Base-by-base conservation (phyloP, 2,113 vertebrate species). In the Sturnus vulgaris region DNA sequence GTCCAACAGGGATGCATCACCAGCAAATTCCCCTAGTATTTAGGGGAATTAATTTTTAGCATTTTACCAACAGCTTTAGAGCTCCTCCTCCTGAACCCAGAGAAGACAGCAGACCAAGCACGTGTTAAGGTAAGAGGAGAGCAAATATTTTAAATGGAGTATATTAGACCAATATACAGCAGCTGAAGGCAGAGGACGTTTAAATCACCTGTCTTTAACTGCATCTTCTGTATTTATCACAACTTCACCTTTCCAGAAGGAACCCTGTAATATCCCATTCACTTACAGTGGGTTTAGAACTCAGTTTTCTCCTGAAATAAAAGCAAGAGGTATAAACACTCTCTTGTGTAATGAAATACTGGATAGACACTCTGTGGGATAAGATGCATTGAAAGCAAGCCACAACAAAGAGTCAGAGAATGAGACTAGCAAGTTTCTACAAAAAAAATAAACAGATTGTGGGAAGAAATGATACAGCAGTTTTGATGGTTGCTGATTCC, bases 71-170 rank as follows among this genome's bases (percentile, higher is more conserved):
- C 21, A 47, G n/a, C 44, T 88, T 88, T 53, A 72, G 69, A 72
- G 47, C 42, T 57, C 57, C 68, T 90, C 39, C 89, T 80, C 53
- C 68, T 76, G 78, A 72, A 47, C 7, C 28, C 35, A 49, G 42
- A 33, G 19, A 66, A 30, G 37, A 73, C 0, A 0, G 57, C 57
- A 71, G 42, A n/a, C 13, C 10, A 30, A 70, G 46, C 47, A 27
- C 0, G 0, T 6, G 14, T 15, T 68, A 47, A 57, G n/a, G n/a
- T 10, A 44, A 78, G 35, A 77, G 16, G 18, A 66, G 17, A 37
- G 15, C 5, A 76, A 65, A 40, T 33, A 42, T 8, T 66, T n/a
- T 42, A 77, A 72, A 27, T 49, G 24, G 22, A 76, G 16, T 22
- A 4, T 35, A 17, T 61, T 14, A 39, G 57, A 47, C 23, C 11